Conservation (phyloP, 2,888 invertebrate genomes). For the Suillia variegata region DNA sequence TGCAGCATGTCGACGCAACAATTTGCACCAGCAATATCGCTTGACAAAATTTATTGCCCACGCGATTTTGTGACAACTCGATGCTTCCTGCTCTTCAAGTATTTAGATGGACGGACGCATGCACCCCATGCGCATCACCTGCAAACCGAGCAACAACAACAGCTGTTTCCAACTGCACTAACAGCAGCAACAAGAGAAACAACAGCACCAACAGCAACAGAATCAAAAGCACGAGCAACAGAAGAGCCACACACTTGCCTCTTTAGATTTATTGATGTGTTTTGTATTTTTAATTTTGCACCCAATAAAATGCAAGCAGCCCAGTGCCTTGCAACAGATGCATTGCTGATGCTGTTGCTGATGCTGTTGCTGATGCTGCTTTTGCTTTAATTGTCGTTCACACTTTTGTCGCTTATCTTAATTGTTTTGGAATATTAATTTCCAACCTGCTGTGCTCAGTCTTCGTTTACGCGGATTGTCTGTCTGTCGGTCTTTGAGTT, state of each 20-base stretch:
- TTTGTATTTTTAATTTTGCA: slow-evolving; percentile 32
- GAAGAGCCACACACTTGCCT: slow-evolving; percentile 29
- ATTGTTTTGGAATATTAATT: slow-evolving; percentile 58
- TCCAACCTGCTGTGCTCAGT: slow-evolving; percentile 49
- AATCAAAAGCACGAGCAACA: too few species aligned
- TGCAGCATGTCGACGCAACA: slow-evolving; percentile 29
- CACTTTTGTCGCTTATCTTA: slow-evolving; percentile 50
- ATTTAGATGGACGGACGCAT: background rate
- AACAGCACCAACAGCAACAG: too few species aligned
- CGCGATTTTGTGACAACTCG: slow-evolving; percentile 21
- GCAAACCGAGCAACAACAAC: too few species aligned
- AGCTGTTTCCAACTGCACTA: slow-evolving; percentile 2
- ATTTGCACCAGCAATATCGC: slow-evolving; percentile 33
- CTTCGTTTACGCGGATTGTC: slow-evolving; percentile 29
- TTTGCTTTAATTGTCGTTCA: slow-evolving; percentile 33
- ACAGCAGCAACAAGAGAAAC: slow-evolving; percentile 11
- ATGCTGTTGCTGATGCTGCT: slow-evolving; percentile 30
- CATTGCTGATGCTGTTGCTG: slow-evolving; percentile 28
- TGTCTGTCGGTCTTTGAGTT: background rate
- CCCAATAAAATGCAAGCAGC: slow-evolving; percentile 30
- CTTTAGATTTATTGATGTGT: slow-evolving; percentile 28
- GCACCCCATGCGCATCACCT: background rate
- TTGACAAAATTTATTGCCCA: slow-evolving; percentile 37
- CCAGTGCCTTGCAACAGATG: slow-evolving; percentile 21
- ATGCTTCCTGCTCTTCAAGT: slow-evolving; percentile 4